Percentiles rank a stretch among this genome's conserved stretches.
Conservation (phyloP, 2,113 vertebrate species). For the Rhinogobius similis region DNA sequence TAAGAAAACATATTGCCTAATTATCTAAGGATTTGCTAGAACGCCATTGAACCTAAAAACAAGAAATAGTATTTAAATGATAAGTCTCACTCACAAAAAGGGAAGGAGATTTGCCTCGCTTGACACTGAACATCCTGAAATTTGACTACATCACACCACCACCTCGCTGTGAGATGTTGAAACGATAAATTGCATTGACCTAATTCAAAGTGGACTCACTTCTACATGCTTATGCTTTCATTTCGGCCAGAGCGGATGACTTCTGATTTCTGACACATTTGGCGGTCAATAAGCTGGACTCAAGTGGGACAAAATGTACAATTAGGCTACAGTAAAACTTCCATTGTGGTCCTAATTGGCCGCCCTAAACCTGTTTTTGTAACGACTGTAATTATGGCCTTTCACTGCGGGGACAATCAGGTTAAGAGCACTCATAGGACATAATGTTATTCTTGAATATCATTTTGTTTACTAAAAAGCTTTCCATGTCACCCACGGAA, state of each 20-base stretch:
- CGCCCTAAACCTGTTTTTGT: slow-evolving; percentile 56
- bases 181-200: slow-evolving; percentile 5
- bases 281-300: slow-evolving; percentile 30
- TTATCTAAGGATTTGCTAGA: background rate
- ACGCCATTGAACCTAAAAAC: background rate
- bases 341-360: slow-evolving; percentile 52
- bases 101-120: slow-evolving; percentile 10
- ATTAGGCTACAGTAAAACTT: slow-evolving; percentile 41
- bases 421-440: background rate
- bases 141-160: slow-evolving; percentile 6
- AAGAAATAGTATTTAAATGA: background rate
- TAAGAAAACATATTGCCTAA: background rate
- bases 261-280: slow-evolving; percentile 22
- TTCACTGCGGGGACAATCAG: slow-evolving; percentile 9
- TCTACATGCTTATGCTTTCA: background rate
- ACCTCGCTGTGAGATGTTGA: slow-evolving; percentile 1
- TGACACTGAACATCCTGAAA: slow-evolving; percentile 12
- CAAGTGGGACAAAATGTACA: slow-evolving; percentile 14
- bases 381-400: slow-evolving; percentile 40
- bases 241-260: slow-evolving; percentile 3
- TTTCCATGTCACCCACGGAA: background rate
- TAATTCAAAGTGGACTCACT: background rate
- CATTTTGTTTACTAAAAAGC: background rate
- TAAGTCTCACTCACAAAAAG: background rate
- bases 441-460: background rate